Percentiles rank a stretch among this genome's conserved stretches.
These are phyloP conservation scores for Esox lucius DNA, from an alignment of 2,797 vertebrate species.

Conservation along the genomic window DNA sequence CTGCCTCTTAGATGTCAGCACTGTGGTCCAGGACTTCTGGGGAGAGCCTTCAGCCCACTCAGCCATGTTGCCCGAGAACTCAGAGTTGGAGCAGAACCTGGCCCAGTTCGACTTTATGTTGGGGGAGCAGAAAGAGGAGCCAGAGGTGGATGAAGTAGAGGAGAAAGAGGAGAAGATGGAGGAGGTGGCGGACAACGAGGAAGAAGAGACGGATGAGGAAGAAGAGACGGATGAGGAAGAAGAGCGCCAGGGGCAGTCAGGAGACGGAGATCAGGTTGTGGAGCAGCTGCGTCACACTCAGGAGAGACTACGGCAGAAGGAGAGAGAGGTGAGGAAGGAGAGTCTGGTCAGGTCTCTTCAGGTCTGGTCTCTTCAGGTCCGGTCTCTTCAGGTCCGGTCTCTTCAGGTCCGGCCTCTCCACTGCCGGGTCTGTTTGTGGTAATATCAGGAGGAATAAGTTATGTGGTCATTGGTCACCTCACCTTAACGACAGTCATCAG, in stretches of 20 bases:
- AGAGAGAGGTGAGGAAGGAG: slow-evolving; percentile 80
- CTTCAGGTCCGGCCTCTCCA: too few relatives aligned
- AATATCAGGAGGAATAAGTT: too few relatives aligned
- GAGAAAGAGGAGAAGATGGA: background rate
- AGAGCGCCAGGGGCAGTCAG: background rate
- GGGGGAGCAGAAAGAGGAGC: background rate
- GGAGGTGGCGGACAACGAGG: background rate
- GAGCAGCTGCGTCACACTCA: slow-evolving; percentile 74
- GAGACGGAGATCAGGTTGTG: slow-evolving; percentile 42
- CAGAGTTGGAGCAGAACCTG: background rate
- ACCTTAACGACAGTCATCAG: too few relatives aligned
- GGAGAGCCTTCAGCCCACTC: background rate
- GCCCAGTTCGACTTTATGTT: background rate
- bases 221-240: background rate
- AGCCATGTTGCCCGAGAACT: background rate
- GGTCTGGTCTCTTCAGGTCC: too few relatives aligned
- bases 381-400: too few relatives aligned
- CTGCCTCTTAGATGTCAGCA: slow-evolving; percentile 49
- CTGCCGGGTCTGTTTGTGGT: too few relatives aligned
- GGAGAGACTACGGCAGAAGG: slow-evolving; percentile 78
- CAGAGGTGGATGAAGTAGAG: background rate
- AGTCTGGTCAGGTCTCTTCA: too few relatives aligned
- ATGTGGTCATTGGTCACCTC: too few relatives aligned
- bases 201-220: too few relatives aligned
- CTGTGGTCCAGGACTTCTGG: slow-evolving; percentile 37